Evolutionary conservation across 2,888 invertebrate genomes (phyloP), one percentile per base, ranked within the genome.

Genomic region (Ectemnius cavifrons): DNA sequence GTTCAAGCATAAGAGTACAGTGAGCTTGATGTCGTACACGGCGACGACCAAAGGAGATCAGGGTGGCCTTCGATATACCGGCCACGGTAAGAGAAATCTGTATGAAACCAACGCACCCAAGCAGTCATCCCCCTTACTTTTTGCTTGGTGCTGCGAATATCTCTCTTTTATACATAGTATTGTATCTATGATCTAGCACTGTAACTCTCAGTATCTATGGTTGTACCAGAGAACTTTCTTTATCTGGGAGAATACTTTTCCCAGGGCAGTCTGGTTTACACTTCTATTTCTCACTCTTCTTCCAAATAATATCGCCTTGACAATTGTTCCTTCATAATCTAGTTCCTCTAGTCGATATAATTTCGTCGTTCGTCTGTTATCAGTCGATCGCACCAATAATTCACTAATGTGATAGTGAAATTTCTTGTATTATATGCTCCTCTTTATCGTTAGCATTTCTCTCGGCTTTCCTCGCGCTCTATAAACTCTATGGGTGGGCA

Each of bases 11-110:
- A 88, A 89, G 82, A 87, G 72, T 79, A 82, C 86, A 73, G 70
- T 84, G 75, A 81, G 61, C 79, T 73, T 69, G 77, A 81, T 83
- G 78, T 81, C 84, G 80, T 78, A 83, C 75, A 83, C 87, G 73
- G 79, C 87, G 71, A 81, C 87, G 79, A 84, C 84, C 84, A 86
- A 83, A 81, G 84, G 85, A 80, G 84, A 85, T 79, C 85, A 84
- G 74, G 86, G 87, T 81, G 82, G 84, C 80, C 84, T 82, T 79
- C 85, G 83, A 71, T 85, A 79, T 85, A 83, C 86, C 81, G 89
- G 86, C 84, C 87, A 88, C 83, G 91, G 91, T 91, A 91, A 91
- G 90, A 87, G 81, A 84, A 82, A 75, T 61, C 74, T 77, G 63
- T 75, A 75, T 73, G 75, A 78, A 64, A 11, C 6, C 37, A 37